phyloP scores from a whole-genome alignment of 2,888 invertebrate species.

The Hirtodrosophila duncani region DNA sequence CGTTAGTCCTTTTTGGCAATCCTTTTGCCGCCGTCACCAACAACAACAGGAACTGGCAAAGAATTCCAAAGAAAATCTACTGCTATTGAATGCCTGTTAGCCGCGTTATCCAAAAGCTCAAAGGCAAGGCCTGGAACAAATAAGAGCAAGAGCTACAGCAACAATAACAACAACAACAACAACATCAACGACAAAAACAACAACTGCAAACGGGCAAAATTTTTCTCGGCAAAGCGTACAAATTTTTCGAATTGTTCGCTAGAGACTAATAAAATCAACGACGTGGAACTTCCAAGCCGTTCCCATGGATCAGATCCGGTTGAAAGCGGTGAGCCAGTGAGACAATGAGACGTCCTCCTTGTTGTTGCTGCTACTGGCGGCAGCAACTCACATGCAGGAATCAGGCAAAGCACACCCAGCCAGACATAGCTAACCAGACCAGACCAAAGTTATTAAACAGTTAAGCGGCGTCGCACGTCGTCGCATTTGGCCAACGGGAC shows the following conservation, averaged over 20 bases:
- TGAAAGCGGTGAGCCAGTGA: conserved; percentile 25
- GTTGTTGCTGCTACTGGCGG: conserved; percentile 18
- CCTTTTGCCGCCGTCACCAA: conserved; percentile 55
- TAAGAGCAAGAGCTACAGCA: conserved; percentile 29
- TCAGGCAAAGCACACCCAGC: conserved; percentile 22
- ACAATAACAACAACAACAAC: conserved; percentile 39
- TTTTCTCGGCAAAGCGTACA: conserved; percentile 67
- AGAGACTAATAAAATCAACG: conserved; percentile 79
- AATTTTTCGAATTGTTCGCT: conserved; percentile 78
- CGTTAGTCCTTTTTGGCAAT: conserved; percentile 47
- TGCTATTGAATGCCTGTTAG: conserved; percentile 63
- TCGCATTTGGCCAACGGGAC: conserved; percentile 60
- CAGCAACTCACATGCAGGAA: conserved; percentile 29
- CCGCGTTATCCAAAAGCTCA: conserved; percentile 21
- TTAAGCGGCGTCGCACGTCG: conserved; percentile 71
- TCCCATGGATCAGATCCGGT: conserved; percentile 56
- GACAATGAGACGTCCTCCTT: conserved; percentile 58
- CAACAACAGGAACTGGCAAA: conserved; percentile 16
- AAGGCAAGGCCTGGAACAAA: conserved; percentile 34
- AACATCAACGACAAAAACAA: conserved; percentile 19
- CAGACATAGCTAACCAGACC: conserved; percentile 35
- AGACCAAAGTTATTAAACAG: conserved; percentile 69
- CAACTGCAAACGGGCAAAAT: conserved; percentile 34
- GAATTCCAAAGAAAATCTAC: conserved; percentile 71
- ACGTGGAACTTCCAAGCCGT: conserved; percentile 77